These are phyloP conservation scores for Armadillidium nasatum DNA, from an alignment of 1,140 invertebrate genomes.

Conservation along the genomic window DNA sequence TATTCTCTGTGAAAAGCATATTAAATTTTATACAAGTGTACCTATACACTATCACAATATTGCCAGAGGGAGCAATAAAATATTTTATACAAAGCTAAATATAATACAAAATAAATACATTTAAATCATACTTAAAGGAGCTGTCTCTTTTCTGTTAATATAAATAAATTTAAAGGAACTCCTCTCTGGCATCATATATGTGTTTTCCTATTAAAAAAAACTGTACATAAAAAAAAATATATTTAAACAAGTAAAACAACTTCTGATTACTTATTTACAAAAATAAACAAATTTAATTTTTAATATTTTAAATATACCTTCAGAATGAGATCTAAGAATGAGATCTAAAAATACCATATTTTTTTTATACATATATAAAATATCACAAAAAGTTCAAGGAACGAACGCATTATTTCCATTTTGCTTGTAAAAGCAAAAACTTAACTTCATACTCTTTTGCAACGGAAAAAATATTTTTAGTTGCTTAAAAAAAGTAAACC, in stretches of 20 bases:
- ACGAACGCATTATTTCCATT: background rate
- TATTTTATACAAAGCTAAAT: background rate
- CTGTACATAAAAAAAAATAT: background rate
- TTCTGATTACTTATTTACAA: background rate
- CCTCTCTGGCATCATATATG: background rate
- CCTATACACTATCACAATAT: slow-evolving; percentile 10
- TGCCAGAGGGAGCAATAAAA: background rate
- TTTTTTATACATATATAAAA: background rate
- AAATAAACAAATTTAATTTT: slow-evolving; percentile 7
- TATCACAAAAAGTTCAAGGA: slow-evolving; percentile 4
- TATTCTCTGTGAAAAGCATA: slow-evolving; percentile 10
- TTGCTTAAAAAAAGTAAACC: too few species aligned
- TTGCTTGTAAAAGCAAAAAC: background rate
- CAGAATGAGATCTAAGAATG: slow-evolving; percentile 2
- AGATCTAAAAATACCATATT: slow-evolving; percentile 11
- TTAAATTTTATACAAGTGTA: slow-evolving; percentile 14
- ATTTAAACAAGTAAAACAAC: background rate
- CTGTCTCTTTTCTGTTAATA: background rate
- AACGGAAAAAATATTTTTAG: too few species aligned
- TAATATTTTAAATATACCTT: slow-evolving; percentile 4
- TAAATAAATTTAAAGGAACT: background rate
- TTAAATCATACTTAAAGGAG: background rate
- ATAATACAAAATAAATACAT: slow-evolving; percentile 10
- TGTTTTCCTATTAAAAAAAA: slow-evolving; percentile 10
- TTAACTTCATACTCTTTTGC: too few species aligned